Percentiles rank a stretch among this genome's conserved stretches.
These are phyloP conservation scores for Entomyzon cyanotis DNA, from an alignment of 2,113 vertebrate genomes.

Conservation along the genomic window DNA sequence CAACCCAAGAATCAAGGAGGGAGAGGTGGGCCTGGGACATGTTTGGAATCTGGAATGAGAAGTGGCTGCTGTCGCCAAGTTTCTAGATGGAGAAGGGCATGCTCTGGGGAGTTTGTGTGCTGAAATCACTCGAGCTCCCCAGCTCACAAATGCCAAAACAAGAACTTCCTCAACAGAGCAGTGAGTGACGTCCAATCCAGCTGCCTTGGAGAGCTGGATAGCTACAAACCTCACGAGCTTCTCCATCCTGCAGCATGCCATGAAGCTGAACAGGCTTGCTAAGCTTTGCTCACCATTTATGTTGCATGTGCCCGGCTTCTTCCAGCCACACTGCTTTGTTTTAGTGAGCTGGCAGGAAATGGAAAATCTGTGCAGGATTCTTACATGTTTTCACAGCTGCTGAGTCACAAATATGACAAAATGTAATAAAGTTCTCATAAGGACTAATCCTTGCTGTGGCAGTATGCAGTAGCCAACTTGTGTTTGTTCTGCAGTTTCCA, in stretches of 20 bases:
- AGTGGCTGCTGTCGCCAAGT: accelerated
- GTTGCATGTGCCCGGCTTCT: background rate
- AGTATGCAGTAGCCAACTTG: background rate
- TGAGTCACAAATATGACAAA: background rate
- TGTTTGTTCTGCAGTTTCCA: background rate
- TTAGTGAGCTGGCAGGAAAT: background rate
- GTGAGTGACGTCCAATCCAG: background rate
- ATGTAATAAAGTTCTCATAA: background rate
- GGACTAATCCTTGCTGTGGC: background rate
- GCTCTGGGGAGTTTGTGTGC: background rate
- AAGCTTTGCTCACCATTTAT: background rate
- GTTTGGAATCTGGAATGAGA: background rate
- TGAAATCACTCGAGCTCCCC: background rate
- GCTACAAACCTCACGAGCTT: background rate
- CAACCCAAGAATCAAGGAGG: background rate
- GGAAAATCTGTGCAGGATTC: background rate
- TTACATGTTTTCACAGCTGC: background rate
- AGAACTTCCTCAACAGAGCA: background rate
- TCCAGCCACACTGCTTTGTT: background rate
- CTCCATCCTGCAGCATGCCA: background rate
- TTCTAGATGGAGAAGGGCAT: background rate
- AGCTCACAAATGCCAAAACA: background rate
- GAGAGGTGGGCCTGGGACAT: background rate
- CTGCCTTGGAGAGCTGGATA: background rate
- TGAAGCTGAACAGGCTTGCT: background rate